Base-by-base conservation (phyloP, 2,797 vertebrate genomes). In the Sebastes reedi region DNA sequence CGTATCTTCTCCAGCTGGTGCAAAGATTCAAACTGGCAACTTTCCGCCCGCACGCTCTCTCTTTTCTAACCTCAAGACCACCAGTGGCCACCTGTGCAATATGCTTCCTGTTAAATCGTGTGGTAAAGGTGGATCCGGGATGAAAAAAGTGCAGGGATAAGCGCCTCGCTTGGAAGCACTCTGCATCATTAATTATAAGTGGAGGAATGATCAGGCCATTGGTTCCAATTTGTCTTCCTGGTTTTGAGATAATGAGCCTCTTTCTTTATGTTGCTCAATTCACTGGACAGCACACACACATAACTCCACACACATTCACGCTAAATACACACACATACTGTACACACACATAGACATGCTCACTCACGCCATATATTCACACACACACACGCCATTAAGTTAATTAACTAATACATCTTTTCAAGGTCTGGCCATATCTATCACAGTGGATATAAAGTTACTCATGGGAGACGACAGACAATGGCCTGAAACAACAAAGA, bases 331-430 rank as follows among this genome's bases (percentile, higher is more conserved):
- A 13, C 64, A 9, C 55, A 30, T 30, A 18, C 14, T 14, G 56
- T 59, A 29, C 13, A 18, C 46, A 64, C 68, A 14, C 42, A 30
- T 14, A 24, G 8, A 18, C 36, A 20, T 18, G 2, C 34, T 64
- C n/a, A 36, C 59, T 7, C 59, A 32, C 18, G 5, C 18, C 61
- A 30, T 39, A 64, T 39, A 65, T 39, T 65, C 25, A 67, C 39
- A 42, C 39, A 16, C 65, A 67, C 65, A 75, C 29, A 81, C 8
- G 10, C 72, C 77, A 89, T 86, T 82, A 79, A 71, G 74, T 88
- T 92, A 90, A 91, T 92, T 89, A 90, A 88, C 81, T 77, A 87
- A 88, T 92, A 79, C 76, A 89, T 92, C 87, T 91, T 84, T 78
- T 67, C 60, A 46, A 55, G 50, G 25, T 25, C 25, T 54, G n/a